Conservation (phyloP, 2,888 invertebrate genomes). For the Chouioia cunea region DNA sequence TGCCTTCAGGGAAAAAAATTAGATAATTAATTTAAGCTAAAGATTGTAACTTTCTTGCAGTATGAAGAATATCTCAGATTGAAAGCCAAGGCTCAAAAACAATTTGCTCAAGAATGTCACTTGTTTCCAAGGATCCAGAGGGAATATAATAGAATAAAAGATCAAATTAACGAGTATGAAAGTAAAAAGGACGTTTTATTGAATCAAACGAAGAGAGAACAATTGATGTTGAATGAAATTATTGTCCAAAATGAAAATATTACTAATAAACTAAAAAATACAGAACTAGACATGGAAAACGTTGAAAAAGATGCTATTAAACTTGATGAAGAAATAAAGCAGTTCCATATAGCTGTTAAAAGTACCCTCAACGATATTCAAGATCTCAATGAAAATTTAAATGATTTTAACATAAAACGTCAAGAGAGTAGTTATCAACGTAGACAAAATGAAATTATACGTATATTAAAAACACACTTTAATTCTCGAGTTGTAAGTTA, state of each 20-base stretch:
- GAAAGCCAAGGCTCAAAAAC: conserved; percentile 90
- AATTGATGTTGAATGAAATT: conserved; percentile 1
- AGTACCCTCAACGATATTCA: conserved; percentile 7
- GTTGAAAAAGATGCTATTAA: background rate
- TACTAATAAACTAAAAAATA: conserved; percentile 23
- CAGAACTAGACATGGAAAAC: background rate
- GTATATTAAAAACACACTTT: conserved; percentile 67
- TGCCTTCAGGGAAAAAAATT: too few species aligned
- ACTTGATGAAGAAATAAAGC: background rate
- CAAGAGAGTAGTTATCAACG: conserved; percentile 71
- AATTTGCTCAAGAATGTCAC: conserved; percentile 87
- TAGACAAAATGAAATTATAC: conserved; percentile 70
- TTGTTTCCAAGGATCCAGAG: conserved; percentile 91
- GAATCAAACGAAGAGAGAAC: conserved; percentile 11
- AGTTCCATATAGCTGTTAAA: background rate
- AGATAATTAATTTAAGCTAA: background rate
- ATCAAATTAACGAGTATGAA: conserved; percentile 88
- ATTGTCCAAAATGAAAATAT: background rate
- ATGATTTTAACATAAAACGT: conserved; percentile 3
- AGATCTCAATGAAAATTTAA: conserved; percentile 14
- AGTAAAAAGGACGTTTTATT: conserved; percentile 77
- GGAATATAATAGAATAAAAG: conserved; percentile 94
- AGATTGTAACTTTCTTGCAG: conserved; percentile 9
- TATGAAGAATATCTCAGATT: conserved; percentile 84
- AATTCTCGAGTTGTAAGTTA: conserved; percentile 80